Evolutionary conservation across 2,888 invertebrate species (phyloP).

Genomic region (Agrochola macilenta): DNA sequence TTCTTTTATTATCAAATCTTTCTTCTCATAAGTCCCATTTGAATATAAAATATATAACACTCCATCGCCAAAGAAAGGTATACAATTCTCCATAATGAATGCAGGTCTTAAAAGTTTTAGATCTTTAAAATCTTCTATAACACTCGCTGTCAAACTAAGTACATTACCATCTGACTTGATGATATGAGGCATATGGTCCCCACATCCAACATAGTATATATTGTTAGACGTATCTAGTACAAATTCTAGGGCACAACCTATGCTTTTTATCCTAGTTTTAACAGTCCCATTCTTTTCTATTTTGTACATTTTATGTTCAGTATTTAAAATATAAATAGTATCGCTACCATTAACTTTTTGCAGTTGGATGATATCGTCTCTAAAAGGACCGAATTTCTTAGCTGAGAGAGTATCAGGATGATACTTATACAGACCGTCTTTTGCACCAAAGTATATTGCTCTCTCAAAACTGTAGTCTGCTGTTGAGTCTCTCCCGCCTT

Average conservation of each 20-base stretch:
- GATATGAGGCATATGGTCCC: constrained; percentile 74
- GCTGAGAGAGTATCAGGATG: constrained; percentile 77
- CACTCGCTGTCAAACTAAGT: constrained; percentile 68
- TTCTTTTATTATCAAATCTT: constrained; percentile 76
- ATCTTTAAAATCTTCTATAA: constrained; percentile 75
- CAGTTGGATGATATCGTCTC: constrained; percentile 80
- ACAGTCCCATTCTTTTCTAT: constrained; percentile 77
- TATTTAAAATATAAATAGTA: constrained; percentile 75
- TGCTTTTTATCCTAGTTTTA: constrained; percentile 70
- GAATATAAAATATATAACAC: constrained; percentile 75
- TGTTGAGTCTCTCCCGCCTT: constrained; percentile 82
- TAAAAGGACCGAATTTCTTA: constrained; percentile 78
- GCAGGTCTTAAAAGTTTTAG: constrained; percentile 79
- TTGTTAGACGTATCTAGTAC: constrained; percentile 84
- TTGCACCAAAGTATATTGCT: constrained; percentile 78
- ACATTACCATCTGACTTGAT: constrained; percentile 71
- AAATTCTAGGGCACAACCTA: constrained; percentile 79
- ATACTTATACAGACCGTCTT: constrained; percentile 80
- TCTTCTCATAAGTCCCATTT: constrained; percentile 79
- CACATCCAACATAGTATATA: constrained; percentile 80
- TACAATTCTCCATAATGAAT: constrained; percentile 80
- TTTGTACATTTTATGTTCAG: constrained; percentile 74
- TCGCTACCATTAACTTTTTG: constrained; percentile 82
- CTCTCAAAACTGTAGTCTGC: constrained; percentile 77
- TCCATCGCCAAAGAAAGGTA: constrained; percentile 81